Evolutionary conservation across 1,140 invertebrate genomes (phyloP).

Genomic region (Pseudoatta argentina): DNA sequence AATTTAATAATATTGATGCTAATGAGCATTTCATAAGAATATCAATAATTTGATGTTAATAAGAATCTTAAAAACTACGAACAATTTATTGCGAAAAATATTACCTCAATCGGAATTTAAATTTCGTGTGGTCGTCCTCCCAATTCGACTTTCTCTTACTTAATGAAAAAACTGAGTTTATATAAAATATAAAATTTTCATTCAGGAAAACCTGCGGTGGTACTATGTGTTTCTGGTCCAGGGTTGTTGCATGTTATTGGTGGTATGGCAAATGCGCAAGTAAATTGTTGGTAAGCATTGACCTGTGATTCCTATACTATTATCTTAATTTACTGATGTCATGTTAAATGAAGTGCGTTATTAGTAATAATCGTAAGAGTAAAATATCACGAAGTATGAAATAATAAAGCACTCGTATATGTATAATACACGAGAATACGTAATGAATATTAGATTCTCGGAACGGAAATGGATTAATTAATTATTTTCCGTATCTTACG

Average conservation of each 20-base stretch:
- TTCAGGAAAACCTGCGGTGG: conserved; percentile 94
- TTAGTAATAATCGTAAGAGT: background rate
- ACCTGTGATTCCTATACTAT: background rate
- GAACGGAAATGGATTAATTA: conserved; percentile 3
- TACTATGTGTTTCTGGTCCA: conserved; percentile 97
- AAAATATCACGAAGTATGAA: background rate
- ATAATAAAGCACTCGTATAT: background rate
- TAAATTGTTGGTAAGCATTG: conserved; percentile 95
- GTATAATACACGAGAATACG: background rate
- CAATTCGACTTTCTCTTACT: no score
- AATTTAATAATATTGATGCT: no score
- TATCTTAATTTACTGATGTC: background rate
- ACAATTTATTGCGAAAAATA: no score
- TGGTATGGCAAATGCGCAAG: conserved; percentile 98
- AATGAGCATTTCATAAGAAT: no score
- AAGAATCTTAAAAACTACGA: no score
- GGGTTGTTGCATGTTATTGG: conserved; percentile 96
- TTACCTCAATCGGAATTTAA: no score
- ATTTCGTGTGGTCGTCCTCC: no score
- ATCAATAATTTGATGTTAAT: no score
- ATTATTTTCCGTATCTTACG: conserved; percentile 23
- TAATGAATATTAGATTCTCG: background rate
- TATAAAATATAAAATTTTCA: conserved; percentile 7
- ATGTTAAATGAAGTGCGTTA: background rate
- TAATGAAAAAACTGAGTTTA: background rate